Percentiles rank a stretch among this genome's conserved stretches.
Evolutionary conservation across 2,797 vertebrate genomes (phyloP).

Genomic region (Gadopsis marmoratus): DNA sequence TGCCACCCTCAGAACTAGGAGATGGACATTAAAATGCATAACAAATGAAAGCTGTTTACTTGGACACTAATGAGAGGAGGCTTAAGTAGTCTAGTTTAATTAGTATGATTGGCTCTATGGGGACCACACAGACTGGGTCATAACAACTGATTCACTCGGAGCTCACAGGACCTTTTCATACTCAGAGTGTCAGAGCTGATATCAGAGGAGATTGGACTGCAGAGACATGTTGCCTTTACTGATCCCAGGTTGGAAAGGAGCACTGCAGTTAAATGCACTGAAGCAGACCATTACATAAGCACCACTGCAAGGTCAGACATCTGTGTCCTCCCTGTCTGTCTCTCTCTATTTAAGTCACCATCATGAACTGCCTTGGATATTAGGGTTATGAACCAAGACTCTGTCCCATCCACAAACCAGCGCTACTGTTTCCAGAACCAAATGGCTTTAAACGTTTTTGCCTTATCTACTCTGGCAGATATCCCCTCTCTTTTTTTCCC

Average conservation of each 20-base stretch:
- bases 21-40: constrained; percentile 94
- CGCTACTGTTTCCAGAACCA: constrained; percentile 39
- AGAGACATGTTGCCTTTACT: constrained; percentile 77
- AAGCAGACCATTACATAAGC: constrained; percentile 84
- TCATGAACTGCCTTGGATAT: constrained; percentile 68
- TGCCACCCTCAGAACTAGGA: constrained; percentile 76
- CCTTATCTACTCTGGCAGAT: constrained; percentile 59
- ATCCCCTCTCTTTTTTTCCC: constrained; percentile 23
- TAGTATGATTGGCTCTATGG: constrained; percentile 81
- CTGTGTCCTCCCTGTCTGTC: constrained; percentile 76
- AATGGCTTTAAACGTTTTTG: constrained; percentile 53
- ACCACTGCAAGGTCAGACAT: constrained; percentile 83
- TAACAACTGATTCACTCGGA: constrained; percentile 75
- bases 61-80: constrained; percentile 89
- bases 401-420: constrained; percentile 44
- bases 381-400: constrained; percentile 56
- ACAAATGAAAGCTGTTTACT: constrained; percentile 94
- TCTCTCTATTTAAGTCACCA: constrained; percentile 76
- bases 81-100: constrained; percentile 89
- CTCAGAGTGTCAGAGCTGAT: constrained; percentile 72
- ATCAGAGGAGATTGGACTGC: constrained; percentile 77
- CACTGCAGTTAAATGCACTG: constrained; percentile 82
- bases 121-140: constrained; percentile 76
- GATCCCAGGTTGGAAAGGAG: constrained; percentile 77
- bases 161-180: constrained; percentile 75